A percentile compares a stretch with the other conserved stretches of the same genome.
These are phyloP conservation scores for Alsophila aescularia DNA, from an alignment of 2,888 invertebrate species.

Conservation along the genomic window DNA sequence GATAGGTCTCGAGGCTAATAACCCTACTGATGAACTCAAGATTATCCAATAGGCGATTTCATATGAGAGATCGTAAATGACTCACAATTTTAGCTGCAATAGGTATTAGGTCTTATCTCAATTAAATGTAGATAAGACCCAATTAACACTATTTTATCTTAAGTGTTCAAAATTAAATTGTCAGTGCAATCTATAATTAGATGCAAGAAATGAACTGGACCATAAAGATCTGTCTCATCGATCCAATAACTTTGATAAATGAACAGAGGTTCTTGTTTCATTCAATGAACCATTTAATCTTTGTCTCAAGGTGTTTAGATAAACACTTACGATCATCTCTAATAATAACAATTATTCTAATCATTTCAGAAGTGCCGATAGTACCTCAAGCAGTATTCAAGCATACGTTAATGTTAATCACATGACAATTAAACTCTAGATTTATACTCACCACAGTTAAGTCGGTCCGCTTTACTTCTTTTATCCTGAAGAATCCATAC, in stretches of 20 bases:
- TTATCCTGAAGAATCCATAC: conserved; percentile 89
- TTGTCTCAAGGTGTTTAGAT: conserved; percentile 40
- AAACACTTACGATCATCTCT: conserved; percentile 25
- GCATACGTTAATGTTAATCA: conserved; percentile 16
- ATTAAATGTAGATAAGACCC: background rate
- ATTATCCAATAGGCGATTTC: background rate
- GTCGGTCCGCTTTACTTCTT: conserved; percentile 85
- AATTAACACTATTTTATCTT: conserved; percentile 5
- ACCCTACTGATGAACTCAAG: background rate
- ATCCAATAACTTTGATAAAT: conserved; percentile 49
- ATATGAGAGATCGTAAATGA: background rate
- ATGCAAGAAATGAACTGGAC: conserved; percentile 45
- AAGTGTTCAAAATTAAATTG: conserved; percentile 23
- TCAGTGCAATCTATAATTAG: conserved; percentile 47
- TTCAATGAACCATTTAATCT: conserved; percentile 58
- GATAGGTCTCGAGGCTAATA: background rate
- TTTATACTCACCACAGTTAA: conserved; percentile 62
- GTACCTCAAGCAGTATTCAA: background rate
- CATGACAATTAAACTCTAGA: background rate
- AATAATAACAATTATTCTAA: conserved; percentile 19
- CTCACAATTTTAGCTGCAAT: background rate
- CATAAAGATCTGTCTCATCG: conserved; percentile 49
- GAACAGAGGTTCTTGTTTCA: conserved; percentile 51
- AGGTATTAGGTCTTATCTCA: background rate
- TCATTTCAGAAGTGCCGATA: too few species aligned